Conservation (phyloP, 2,113 vertebrate species). For the Dicerorhinus sumatrensis region DNA sequence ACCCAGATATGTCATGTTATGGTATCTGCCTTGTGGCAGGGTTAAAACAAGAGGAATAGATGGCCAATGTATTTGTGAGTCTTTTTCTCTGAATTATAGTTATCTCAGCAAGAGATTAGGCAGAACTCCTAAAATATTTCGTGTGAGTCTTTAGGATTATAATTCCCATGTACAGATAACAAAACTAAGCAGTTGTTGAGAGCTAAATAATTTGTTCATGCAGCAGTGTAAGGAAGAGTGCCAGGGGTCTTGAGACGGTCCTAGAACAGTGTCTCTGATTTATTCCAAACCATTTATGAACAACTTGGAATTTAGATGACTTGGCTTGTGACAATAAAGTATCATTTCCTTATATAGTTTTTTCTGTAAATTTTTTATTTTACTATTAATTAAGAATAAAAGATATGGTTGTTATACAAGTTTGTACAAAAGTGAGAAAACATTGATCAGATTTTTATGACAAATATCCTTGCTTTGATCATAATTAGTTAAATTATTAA, state of each 20-base stretch:
- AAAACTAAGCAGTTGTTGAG: background rate
- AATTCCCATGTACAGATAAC: background rate
- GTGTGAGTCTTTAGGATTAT: background rate
- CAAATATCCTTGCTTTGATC: background rate
- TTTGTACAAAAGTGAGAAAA: background rate
- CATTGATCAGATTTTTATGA: background rate
- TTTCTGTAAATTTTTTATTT: background rate
- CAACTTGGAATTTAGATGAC: background rate
- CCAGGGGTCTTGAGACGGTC: background rate
- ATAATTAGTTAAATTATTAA: background rate
- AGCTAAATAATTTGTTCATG: background rate
- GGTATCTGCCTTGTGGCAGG: background rate
- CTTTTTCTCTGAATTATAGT: background rate
- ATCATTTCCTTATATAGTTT: background rate
- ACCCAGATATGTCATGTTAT: background rate
- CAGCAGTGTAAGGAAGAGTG: background rate
- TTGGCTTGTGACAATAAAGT: background rate
- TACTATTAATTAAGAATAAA: conserved; percentile 25
- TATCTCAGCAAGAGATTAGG: conserved; percentile 10
- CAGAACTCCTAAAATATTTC: background rate
- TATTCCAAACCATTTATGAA: background rate
- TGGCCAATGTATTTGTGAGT: background rate
- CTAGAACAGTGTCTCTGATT: background rate
- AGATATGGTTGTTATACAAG: background rate
- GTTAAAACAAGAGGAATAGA: background rate